phyloP scores from a whole-genome alignment of 2,797 vertebrate genomes.

The Gila robusta region DNA sequence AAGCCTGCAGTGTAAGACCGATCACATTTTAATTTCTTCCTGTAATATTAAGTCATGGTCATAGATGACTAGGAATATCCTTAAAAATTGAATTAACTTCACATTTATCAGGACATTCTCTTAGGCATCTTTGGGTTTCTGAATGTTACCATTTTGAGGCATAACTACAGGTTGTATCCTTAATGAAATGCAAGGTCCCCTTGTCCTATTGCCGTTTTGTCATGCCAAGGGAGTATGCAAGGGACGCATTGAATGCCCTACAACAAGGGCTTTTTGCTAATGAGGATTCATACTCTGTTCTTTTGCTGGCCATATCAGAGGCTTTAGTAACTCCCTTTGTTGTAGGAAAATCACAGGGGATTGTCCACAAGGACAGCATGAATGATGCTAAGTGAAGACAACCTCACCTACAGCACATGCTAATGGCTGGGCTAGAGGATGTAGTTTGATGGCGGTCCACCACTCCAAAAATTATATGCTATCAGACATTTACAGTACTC shows the following conservation, averaged over 20 bases:
- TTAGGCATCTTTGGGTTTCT: neutral
- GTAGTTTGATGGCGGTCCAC: neutral
- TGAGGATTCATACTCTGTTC: slow-evolving; percentile 26
- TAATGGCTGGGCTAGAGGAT: neutral
- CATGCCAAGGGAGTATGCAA: slow-evolving; percentile 33
- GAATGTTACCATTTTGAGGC: neutral
- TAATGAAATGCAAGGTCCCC: slow-evolving; percentile 42
- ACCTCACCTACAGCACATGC: neutral
- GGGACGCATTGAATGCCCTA: slow-evolving; percentile 7
- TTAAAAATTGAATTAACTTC: slow-evolving; percentile 10
- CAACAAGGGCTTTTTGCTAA: slow-evolving; percentile 37
- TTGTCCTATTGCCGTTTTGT: slow-evolving; percentile 32
- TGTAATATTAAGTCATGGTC: neutral
- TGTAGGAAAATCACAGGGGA: neutral
- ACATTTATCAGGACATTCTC: slow-evolving; percentile 8
- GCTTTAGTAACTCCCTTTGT: neutral
- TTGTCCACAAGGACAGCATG: neutral
- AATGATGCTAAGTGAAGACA: neutral
- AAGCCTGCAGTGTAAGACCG: neutral
- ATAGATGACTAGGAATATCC: slow-evolving; percentile 7
- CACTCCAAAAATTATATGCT: neutral
- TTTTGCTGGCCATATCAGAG: slow-evolving; percentile 14
- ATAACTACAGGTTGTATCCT: slow-evolving; percentile 12
- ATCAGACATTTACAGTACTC: neutral
- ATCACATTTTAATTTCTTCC: neutral